phyloP scores from a whole-genome alignment of 2,113 vertebrate genomes.

The Atherinomorus stipes region DNA sequence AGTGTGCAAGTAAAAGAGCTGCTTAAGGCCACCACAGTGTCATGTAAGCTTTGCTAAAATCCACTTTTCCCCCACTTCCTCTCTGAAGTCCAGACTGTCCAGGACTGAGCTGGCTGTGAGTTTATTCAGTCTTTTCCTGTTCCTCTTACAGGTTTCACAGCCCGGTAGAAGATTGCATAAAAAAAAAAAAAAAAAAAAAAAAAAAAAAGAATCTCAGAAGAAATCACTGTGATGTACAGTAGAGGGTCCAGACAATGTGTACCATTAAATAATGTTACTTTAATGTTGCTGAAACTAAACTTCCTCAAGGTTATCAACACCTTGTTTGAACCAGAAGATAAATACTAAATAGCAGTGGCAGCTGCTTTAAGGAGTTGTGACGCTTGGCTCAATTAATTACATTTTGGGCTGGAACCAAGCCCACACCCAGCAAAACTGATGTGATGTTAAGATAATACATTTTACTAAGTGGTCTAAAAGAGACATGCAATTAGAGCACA shows the following conservation, averaged over 20 bases:
- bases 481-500: conserved; percentile 12
- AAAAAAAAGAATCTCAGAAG: background rate
- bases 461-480: conserved; percentile 34
- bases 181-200: conserved; percentile 1
- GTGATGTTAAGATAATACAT: conserved; percentile 33
- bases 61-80: background rate
- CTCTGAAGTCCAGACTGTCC: background rate
- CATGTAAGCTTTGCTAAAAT: background rate
- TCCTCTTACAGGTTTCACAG: background rate
- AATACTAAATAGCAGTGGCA: conserved; percentile 2
- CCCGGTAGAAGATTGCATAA: background rate
- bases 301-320: conserved; percentile 3
- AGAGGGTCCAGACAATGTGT: too few species aligned
- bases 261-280: too few species aligned
- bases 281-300: conserved; percentile 24
- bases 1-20: background rate
- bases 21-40: background rate
- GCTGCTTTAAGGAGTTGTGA: conserved; percentile 27
- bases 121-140: background rate
- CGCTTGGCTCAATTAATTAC: conserved; percentile 39
- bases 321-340: conserved; percentile 10
- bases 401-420: conserved; percentile 30
- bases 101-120: background rate
- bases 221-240: too few species aligned
- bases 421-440: conserved; percentile 35